These are phyloP conservation scores for Sebastes steindachneri DNA, from an alignment of 2,797 vertebrate genomes.

Conservation along the genomic window DNA sequence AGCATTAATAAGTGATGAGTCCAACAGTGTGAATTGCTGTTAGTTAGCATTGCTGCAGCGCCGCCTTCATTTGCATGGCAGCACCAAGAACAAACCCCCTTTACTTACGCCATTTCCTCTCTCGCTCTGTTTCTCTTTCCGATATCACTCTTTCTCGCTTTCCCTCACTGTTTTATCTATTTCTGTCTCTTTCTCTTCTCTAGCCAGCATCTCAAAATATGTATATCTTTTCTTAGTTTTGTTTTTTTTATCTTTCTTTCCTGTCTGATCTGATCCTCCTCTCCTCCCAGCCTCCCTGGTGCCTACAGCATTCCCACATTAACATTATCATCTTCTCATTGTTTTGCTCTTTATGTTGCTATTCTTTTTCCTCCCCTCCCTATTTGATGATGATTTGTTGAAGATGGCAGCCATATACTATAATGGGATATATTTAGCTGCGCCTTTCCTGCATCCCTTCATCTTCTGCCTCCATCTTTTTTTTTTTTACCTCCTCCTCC, in stretches of 20 bases:
- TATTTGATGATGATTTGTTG: conserved; percentile 57
- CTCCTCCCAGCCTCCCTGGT: conserved; percentile 34
- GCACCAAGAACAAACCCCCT: conserved; percentile 75
- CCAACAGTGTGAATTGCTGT: conserved; percentile 86
- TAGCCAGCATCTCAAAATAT: conserved; percentile 44
- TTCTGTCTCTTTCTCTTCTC: conserved; percentile 36
- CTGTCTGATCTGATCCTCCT: conserved; percentile 36
- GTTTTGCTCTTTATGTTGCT: conserved; percentile 21
- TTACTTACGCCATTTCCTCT: conserved; percentile 69
- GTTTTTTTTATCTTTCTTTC: neutral
- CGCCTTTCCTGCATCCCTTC: conserved; percentile 36
- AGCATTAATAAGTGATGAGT: conserved; percentile 89
- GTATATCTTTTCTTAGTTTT: conserved; percentile 35
- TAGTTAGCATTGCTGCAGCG: conserved; percentile 84
- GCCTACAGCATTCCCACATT: conserved; percentile 24
- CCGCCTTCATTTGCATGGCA: conserved; percentile 84
- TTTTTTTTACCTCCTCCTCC: conserved; percentile 8
- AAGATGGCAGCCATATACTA: conserved; percentile 41
- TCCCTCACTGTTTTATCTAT: conserved; percentile 53
- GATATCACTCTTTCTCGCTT: conserved; percentile 14
- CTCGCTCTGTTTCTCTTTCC: conserved; percentile 29
- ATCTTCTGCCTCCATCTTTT: conserved; percentile 36
- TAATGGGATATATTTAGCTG: conserved; percentile 50
- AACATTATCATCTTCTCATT: conserved; percentile 21
- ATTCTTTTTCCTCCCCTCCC: neutral